Evolutionary conservation across 2,888 invertebrate genomes (phyloP).

Genomic region (Silvanus unidentatus): DNA sequence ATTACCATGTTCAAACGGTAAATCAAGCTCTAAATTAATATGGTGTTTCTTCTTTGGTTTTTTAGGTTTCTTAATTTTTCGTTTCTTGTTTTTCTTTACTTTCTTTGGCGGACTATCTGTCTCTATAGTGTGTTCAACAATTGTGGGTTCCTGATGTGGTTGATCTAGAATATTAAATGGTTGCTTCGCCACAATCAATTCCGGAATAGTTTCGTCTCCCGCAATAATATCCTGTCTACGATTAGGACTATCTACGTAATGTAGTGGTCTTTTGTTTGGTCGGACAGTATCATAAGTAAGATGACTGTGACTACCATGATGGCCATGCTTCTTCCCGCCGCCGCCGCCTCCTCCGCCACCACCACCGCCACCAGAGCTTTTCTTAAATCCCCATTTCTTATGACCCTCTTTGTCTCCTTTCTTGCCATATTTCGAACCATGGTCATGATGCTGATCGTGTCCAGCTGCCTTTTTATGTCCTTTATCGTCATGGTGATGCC

Average conservation of each 20-base stretch:
- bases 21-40: no score
- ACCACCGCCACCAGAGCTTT: slow-evolving; percentile 18
- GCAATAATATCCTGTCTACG: no score
- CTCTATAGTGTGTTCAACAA: background rate
- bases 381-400: slow-evolving; percentile 51
- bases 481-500: slow-evolving; percentile 50
- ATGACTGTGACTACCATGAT: slow-evolving; percentile 8
- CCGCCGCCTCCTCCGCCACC: slow-evolving; percentile 48
- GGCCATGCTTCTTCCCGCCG: slow-evolving; percentile 7
- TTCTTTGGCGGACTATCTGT: background rate
- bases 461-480: slow-evolving; percentile 56
- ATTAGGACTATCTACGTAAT: no score
- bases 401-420: slow-evolving; percentile 48
- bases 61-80: no score
- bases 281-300: slow-evolving; percentile 3
- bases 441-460: slow-evolving; percentile 52
- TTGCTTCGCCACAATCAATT: no score
- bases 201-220: no score
- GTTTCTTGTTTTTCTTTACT: background rate
- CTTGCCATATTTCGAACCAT: slow-evolving; percentile 47
- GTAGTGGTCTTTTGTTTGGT: background rate
- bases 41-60: no score
- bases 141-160: background rate
- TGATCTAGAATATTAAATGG: no score
- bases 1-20: no score